Evolutionary conservation across 2,797 vertebrate species (phyloP), one percentile per base, ranked within the genome.

Genomic region (Psittacula echo): DNA sequence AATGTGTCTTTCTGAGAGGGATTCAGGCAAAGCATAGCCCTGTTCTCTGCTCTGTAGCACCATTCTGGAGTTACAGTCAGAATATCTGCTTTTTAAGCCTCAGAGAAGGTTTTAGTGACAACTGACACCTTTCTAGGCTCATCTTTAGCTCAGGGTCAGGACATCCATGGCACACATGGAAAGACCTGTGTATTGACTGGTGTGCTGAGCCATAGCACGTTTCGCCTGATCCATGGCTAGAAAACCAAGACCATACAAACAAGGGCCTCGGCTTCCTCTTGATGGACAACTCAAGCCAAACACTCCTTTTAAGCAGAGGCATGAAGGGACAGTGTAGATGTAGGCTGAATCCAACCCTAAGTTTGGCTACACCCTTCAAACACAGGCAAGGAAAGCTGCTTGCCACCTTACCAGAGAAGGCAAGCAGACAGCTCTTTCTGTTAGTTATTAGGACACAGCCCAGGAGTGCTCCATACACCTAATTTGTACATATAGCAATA

Each of bases 261-360:
- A 74, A 51, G 17, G 29, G 37, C n/a, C 50, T 44, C 23, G 30
- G 20, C 17, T 73, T 79, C 32, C 56, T 89, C 47, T 54, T 66
- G 42, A 30, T 4, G 13, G 50, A 45, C 39, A 87, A 2, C 58
- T 72, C 47, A 53, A 77, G 17, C 44, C 44, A 67, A 77, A 34
- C 4, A 18, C 27, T 66, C 26, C 3, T 79, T 80, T 48, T 18
- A 48, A 70, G 30, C 29, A n/a, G 4, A 34, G 42, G 39, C 15
- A 7, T 10, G n/a, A 65, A 72, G 24, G 29, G n/a, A 18, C 17
- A 85, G 19, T 8, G n/a, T 44, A 53, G 44, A 24, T 0, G 0
- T 1, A 51, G 75, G 12, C 13, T 83, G 68, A 87, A 80, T 64
- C 20, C 58, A 87, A 29, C 56, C 37, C 24, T 15, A 48, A 56